These are phyloP conservation scores for Protosalanx chinensis DNA, from an alignment of 2,797 vertebrate genomes.

Conservation along the genomic window DNA sequence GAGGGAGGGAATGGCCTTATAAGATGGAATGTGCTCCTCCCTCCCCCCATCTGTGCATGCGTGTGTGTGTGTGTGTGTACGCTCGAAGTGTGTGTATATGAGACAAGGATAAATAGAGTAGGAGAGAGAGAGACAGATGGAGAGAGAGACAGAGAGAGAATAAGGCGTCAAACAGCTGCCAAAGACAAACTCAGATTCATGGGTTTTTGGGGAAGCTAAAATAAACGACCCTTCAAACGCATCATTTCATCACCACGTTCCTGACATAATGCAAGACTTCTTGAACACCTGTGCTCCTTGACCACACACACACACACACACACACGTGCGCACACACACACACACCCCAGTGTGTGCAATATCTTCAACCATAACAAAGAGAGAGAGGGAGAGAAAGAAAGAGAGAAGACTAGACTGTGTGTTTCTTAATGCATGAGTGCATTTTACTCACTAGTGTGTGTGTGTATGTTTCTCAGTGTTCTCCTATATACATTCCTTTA, in stretches of 20 bases:
- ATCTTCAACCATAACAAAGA: not conserved
- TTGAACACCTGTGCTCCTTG: no score
- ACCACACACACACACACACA: slow-evolving; percentile 3
- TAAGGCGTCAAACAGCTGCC: slow-evolving; percentile 12
- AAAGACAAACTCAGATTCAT: slow-evolving; percentile 1
- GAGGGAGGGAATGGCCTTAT: not conserved
- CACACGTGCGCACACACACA: slow-evolving; percentile 8
- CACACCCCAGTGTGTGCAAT: not conserved
- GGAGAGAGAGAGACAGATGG: no score
- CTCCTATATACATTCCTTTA: not conserved
- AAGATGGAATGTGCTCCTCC: not conserved
- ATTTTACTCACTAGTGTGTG: slow-evolving; percentile 3
- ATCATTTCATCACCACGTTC: not conserved
- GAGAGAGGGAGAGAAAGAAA: not conserved
- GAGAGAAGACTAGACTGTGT: not conserved
- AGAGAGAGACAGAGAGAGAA: not conserved
- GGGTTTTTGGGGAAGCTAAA: slow-evolving; percentile 21
- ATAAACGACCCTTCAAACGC: not conserved
- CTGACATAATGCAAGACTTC: no score
- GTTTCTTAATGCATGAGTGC: no score
- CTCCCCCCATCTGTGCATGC: not conserved
- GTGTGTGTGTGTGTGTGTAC: slow-evolving; percentile 11
- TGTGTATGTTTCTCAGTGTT: not conserved
- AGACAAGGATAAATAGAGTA: no score
- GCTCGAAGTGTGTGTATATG: no score